phyloP scores from a whole-genome alignment of 2,888 invertebrate genomes.

The Octonoba sinensis region DNA sequence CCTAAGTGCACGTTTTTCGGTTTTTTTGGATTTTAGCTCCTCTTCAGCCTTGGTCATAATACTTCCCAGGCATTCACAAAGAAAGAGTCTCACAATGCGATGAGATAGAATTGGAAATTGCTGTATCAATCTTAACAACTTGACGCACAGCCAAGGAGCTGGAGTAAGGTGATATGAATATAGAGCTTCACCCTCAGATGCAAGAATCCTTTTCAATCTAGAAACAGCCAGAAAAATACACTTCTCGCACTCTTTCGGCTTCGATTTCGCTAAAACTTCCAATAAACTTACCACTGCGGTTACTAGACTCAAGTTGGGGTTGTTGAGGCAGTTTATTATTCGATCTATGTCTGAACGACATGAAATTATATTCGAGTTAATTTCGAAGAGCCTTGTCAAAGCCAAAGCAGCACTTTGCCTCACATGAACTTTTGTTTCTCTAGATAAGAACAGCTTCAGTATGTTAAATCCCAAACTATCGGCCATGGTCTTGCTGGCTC shows the following conservation, averaged over 20 bases:
- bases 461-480: conserved; percentile 98
- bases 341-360: neutral
- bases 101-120: conserved; percentile 13
- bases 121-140: conserved; percentile 17
- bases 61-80: conserved; percentile 19
- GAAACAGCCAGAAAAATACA: conserved; percentile 1
- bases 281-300: conserved; percentile 29
- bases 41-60: conserved; percentile 34
- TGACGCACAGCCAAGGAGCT: conserved; percentile 38
- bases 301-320: conserved; percentile 21
- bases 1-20: too few relatives aligned
- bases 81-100: conserved; percentile 5
- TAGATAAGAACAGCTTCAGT: conserved; percentile 96
- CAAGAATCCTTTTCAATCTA: conserved; percentile 5
- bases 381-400: conserved; percentile 5
- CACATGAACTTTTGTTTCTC: conserved; percentile 70
- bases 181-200: neutral
- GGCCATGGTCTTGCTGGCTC: conserved; percentile 99
- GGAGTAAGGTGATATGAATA: conserved; percentile 18
- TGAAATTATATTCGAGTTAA: conserved; percentile 19
- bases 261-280: conserved; percentile 10
- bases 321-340: conserved; percentile 4
- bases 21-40: conserved; percentile 5
- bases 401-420: conserved; percentile 38
- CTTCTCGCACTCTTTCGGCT: neutral